Evolutionary conservation across 2,888 invertebrate species (phyloP).

Genomic region (Panopea generosa): DNA sequence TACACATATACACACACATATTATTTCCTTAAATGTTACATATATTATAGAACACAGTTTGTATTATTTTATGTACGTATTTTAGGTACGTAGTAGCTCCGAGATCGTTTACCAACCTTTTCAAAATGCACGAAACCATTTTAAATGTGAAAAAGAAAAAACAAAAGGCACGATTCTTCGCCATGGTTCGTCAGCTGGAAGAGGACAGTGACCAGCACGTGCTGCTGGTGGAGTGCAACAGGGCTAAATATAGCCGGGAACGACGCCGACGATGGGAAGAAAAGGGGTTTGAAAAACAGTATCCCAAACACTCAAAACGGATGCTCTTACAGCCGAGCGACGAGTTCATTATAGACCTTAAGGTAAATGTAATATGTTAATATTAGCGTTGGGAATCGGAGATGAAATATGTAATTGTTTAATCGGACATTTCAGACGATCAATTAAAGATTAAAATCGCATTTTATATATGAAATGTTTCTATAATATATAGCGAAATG

Average conservation of each 20-base stretch:
- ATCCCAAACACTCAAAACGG: slow-evolving; percentile 17
- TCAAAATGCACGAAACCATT: not conserved
- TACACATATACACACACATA: too few relatives aligned
- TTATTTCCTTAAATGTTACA: too few relatives aligned
- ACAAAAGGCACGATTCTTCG: slow-evolving; percentile 29
- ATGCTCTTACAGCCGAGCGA: slow-evolving; percentile 15
- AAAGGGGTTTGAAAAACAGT: slow-evolving; percentile 23
- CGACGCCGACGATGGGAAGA: slow-evolving; percentile 15
- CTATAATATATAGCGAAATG: too few relatives aligned
- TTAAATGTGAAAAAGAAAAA: slow-evolving; percentile 14
- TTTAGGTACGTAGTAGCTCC: not conserved
- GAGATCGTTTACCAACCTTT: not conserved
- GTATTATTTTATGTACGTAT: not conserved
- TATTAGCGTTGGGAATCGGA: too few relatives aligned
- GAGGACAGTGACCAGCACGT: slow-evolving; percentile 7
- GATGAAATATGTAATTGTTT: too few relatives aligned
- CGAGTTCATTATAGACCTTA: slow-evolving; percentile 15
- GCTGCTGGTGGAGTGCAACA: slow-evolving; percentile 28
- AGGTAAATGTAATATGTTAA: slow-evolving; percentile 1
- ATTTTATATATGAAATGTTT: too few relatives aligned
- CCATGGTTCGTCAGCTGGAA: slow-evolving; percentile 16
- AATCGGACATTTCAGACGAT: too few relatives aligned
- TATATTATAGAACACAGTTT: too few relatives aligned
- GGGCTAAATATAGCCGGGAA: not conserved
- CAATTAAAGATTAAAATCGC: too few relatives aligned